Percentiles rank a stretch among this genome's conserved stretches.
phyloP scores from a whole-genome alignment of 2,888 invertebrate species.

The Aleiodes testaceus region DNA sequence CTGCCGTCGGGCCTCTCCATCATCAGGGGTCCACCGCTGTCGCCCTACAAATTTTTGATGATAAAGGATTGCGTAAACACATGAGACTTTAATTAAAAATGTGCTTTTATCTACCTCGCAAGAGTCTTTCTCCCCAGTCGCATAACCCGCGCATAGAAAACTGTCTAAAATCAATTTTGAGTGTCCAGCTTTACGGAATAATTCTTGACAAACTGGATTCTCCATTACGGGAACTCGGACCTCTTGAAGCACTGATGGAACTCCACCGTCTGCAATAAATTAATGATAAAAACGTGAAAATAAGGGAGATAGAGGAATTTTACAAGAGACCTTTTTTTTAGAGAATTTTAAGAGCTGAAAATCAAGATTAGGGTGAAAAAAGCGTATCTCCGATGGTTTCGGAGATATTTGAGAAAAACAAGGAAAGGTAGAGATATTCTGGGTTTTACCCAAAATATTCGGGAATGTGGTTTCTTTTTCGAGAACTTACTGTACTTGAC shows the following conservation, averaged over 20 bases:
- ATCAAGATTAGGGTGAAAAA: too few relatives aligned
- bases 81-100: not conserved
- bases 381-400: too few relatives aligned
- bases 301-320: too few relatives aligned
- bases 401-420: too few relatives aligned
- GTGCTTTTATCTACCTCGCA: constrained; percentile 81
- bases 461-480: not conserved
- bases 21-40: constrained; percentile 93
- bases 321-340: too few relatives aligned
- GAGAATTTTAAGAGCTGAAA: too few relatives aligned
- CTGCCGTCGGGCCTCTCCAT: constrained; percentile 87
- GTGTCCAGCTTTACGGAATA: constrained; percentile 94
- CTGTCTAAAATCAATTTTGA: constrained; percentile 89
- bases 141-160: constrained; percentile 94
- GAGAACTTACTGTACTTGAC: constrained; percentile 83
- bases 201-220: constrained; percentile 92
- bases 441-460: too few relatives aligned
- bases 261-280: constrained; percentile 79
- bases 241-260: constrained; percentile 91
- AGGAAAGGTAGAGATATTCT: too few relatives aligned
- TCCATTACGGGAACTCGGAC: constrained; percentile 94
- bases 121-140: constrained; percentile 92
- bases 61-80: not conserved
- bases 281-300: too few relatives aligned
- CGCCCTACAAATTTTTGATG: constrained; percentile 78